These are phyloP conservation scores for Monoplex corrugatus DNA, from an alignment of 2,888 invertebrate genomes.

Conservation along the genomic window DNA sequence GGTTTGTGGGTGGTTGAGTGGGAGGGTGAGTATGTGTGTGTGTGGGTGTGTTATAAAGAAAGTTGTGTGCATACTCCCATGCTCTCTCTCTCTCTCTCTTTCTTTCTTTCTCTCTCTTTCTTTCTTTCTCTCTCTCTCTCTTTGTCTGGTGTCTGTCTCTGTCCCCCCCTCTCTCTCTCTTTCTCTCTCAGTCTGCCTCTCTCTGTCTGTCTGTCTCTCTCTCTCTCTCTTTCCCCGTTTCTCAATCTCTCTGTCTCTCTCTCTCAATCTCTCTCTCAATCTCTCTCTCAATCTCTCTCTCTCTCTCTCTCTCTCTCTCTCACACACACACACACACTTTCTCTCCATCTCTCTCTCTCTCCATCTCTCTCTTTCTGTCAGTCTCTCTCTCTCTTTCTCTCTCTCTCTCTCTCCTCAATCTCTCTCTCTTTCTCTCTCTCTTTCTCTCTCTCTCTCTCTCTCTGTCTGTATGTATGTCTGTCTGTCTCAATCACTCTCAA, in stretches of 20 bases:
- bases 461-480: too few relatives aligned
- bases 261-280: too few relatives aligned
- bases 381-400: not conserved
- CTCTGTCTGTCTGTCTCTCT: too few relatives aligned
- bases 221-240: too few relatives aligned
- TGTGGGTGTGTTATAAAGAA: not conserved
- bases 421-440: not conserved
- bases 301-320: too few relatives aligned
- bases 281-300: too few relatives aligned
- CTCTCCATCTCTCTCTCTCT: not conserved
- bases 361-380: not conserved
- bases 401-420: not conserved
- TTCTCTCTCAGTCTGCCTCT: too few relatives aligned
- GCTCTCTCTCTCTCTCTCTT: not conserved
- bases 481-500: too few relatives aligned
- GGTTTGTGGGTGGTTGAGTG: not conserved
- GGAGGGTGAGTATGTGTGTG: not conserved
- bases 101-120: not conserved
- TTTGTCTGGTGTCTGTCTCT: not conserved
- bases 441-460: not conserved
- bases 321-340: too few relatives aligned
- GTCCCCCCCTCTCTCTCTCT: too few relatives aligned
- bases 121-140: not conserved
- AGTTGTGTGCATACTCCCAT: not conserved
- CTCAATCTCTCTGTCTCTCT: too few relatives aligned